Evolutionary conservation across 2,888 invertebrate species (phyloP).

Genomic region (Drosophila ochracea): DNA sequence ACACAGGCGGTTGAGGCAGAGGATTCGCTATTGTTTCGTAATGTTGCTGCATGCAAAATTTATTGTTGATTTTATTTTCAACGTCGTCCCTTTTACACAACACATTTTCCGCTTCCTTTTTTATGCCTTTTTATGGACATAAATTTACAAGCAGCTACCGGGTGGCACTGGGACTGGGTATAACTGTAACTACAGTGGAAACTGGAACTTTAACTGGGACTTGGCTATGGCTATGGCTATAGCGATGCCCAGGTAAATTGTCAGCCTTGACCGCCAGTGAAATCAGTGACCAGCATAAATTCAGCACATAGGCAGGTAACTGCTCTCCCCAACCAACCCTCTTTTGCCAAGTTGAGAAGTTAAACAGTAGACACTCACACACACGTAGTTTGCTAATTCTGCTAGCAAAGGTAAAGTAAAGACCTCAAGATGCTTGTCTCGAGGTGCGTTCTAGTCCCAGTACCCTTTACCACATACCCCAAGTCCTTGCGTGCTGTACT

Average conservation of each 20-base stretch:
- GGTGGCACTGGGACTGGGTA: slow-evolving; percentile 18
- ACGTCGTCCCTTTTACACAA: slow-evolving; percentile 78
- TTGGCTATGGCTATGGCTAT: slow-evolving; percentile 3
- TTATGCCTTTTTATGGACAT: slow-evolving; percentile 79
- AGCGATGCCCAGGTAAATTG: slow-evolving; percentile 57
- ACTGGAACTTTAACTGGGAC: slow-evolving; percentile 11
- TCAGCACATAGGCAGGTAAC: slow-evolving; percentile 13
- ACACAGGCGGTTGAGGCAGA: neutral
- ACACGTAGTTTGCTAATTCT: slow-evolving; percentile 51
- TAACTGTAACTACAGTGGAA: slow-evolving; percentile 10
- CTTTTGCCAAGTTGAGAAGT: slow-evolving; percentile 31
- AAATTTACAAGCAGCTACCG: slow-evolving; percentile 75
- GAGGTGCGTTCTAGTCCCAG: slow-evolving; percentile 24
- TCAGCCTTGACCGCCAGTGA: slow-evolving; percentile 71
- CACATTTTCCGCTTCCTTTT: slow-evolving; percentile 79
- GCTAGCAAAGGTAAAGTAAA: slow-evolving; percentile 37
- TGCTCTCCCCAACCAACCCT: slow-evolving; percentile 15
- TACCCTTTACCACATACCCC: neutral
- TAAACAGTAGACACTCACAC: slow-evolving; percentile 25
- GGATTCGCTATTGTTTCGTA: slow-evolving; percentile 74
- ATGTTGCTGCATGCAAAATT: slow-evolving; percentile 77
- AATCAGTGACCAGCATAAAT: slow-evolving; percentile 71
- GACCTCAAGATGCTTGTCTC: slow-evolving; percentile 78
- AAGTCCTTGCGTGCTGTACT: slow-evolving; percentile 58
- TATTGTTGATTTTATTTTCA: slow-evolving; percentile 81